Evolutionary conservation across 2,113 vertebrate genomes (phyloP).

Genomic region (Zingel zingel): DNA sequence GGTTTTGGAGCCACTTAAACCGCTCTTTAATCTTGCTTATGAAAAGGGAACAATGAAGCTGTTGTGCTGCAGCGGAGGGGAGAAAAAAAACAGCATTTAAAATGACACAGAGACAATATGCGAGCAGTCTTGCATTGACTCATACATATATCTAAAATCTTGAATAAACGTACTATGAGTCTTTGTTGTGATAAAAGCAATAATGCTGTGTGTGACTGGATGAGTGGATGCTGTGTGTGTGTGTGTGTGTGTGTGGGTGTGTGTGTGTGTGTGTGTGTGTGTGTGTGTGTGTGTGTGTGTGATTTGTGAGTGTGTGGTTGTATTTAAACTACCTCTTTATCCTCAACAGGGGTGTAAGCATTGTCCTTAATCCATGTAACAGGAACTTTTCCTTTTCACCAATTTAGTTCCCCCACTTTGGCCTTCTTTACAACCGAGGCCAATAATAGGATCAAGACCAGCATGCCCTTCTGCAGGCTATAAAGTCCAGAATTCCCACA

Average conservation of each 20-base stretch:
- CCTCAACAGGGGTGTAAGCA: neutral
- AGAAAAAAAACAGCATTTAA: conserved; percentile 42
- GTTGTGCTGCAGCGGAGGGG: conserved; percentile 49
- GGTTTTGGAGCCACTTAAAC: conserved; percentile 54
- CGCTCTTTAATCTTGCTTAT: conserved; percentile 64
- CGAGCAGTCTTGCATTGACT: conserved; percentile 31
- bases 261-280: neutral
- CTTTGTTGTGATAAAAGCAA: conserved; percentile 43
- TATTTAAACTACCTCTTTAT: conserved; percentile 47
- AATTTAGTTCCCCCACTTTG: neutral
- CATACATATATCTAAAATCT: conserved; percentile 41
- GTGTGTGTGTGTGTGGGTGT: neutral
- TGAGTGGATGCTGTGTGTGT: conserved; percentile 17
- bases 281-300: conserved; percentile 6
- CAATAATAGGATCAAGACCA: conserved; percentile 8
- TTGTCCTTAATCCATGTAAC: conserved; percentile 50
- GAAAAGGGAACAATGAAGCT: conserved; percentile 67
- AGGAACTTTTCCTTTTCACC: conserved; percentile 31
- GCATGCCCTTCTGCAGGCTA: neutral
- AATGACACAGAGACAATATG: conserved; percentile 65
- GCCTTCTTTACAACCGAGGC: conserved; percentile 7
- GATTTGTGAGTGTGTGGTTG: neutral
- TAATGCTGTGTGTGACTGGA: conserved; percentile 33
- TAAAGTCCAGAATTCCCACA: neutral
- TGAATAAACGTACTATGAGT: conserved; percentile 34